Evolutionary conservation across 1,140 invertebrate genomes (phyloP), one percentile per base, ranked within the genome.

Genomic region (Megalonaias nervosa): DNA sequence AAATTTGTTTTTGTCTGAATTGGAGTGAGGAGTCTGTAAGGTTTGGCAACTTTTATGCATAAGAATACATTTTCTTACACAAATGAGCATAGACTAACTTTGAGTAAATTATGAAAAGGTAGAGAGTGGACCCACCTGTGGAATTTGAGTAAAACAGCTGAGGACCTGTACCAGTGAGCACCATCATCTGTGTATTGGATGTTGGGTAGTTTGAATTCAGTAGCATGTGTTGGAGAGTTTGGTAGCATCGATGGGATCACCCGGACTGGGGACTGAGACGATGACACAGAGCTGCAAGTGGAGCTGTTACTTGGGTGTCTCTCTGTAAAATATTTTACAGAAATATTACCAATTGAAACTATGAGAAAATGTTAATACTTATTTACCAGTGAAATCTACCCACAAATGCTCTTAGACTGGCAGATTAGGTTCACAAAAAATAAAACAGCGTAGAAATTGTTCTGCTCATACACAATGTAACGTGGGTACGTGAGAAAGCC

Each of bases 111-210:
- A 5, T 55, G n/a, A 23, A 19, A 69, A 69, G n/a, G 19, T 48
- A 3, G 16, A 19, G 19, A 16, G 15, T 21, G 38, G 67, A 56
- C 14, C 82, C 88, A 93, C 92, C 90, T 93, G 85, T 95, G 94
- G 87, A 93, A 94, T 65, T 92, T 92, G 67, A 95, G 90, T 67
- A 95, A 90, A 38, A 93, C 92, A 61, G 93, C 94, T 87, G 94
- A 95, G 80, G 94, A 94, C 86, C 92, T 92, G 21, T 93, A 93
- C 93, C 94, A 94, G 87, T 93, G 93, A 66, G 94, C 93, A 15
- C 89, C 88, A 74, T 88, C 90, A 83, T 91, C 91, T 75, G 80
- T 69, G 79, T 87, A 81, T 59, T 80, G 82, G 59, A 85, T 79
- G 60, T 80, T 72, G 61, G 85, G 81, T 17, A 82, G 72, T 38